Evolutionary conservation across 2,113 vertebrate species (phyloP).

Genomic region (Caracal caracal): DNA sequence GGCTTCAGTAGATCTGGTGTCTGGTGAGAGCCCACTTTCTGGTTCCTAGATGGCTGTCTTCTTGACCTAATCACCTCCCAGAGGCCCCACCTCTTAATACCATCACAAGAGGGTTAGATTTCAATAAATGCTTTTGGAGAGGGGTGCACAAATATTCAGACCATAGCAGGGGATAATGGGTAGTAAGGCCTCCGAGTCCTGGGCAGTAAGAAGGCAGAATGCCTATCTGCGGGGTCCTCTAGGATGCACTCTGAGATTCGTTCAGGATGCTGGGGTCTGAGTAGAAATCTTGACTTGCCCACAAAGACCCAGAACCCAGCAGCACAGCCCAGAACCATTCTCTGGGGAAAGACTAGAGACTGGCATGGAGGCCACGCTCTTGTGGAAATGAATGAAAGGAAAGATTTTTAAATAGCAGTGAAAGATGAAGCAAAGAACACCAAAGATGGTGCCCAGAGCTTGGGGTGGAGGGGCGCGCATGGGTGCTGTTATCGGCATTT

Average conservation of each 20-base stretch:
- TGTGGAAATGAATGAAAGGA: slow-evolving; percentile 3
- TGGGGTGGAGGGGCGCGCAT: rapidly evolving
- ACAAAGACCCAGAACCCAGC: neutral
- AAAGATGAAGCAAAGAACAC: neutral
- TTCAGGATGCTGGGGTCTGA: neutral
- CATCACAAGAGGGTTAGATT: neutral
- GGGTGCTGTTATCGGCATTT: neutral
- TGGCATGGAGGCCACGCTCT: neutral
- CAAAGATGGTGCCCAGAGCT: neutral
- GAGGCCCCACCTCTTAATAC: neutral
- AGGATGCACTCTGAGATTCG: neutral
- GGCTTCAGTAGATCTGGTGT: neutral
- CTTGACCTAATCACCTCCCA: neutral
- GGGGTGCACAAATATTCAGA: neutral
- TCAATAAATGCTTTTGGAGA: neutral
- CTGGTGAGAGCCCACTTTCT: neutral
- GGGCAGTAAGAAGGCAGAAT: neutral
- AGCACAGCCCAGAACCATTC: neutral
- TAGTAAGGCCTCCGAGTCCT: neutral
- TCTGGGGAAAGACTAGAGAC: neutral
- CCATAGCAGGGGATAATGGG: neutral
- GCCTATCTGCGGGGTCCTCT: neutral
- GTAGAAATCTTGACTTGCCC: neutral
- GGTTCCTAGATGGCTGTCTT: neutral
- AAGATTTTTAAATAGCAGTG: neutral